Evolutionary conservation across 2,113 vertebrate genomes (phyloP).

Genomic region (Cyanoderma ruficeps): DNA sequence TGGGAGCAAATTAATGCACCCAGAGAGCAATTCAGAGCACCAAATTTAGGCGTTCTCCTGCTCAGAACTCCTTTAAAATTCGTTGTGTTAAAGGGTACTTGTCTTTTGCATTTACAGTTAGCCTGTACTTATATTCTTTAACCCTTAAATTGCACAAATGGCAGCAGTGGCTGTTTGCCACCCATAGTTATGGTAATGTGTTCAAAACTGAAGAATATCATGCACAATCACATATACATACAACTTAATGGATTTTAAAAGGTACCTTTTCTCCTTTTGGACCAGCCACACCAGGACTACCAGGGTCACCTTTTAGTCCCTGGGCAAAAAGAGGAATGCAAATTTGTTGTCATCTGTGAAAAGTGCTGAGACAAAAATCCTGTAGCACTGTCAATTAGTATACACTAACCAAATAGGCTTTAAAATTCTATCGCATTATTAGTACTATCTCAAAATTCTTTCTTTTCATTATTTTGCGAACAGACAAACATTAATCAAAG

Average conservation of each 20-base stretch:
- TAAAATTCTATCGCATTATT: not conserved
- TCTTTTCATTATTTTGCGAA: not conserved
- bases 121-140: not conserved
- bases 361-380: not conserved
- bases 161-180: not conserved
- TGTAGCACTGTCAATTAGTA: not conserved
- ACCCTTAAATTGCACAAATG: not conserved
- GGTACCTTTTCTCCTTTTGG: constrained; percentile 90
- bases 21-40: not conserved
- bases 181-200: fast-evolving
- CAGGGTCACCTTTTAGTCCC: constrained; percentile 88
- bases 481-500: not conserved
- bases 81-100: not conserved
- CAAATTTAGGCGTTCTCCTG: not conserved
- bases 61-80: not conserved
- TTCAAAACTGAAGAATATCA: not conserved
- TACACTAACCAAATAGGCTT: not conserved
- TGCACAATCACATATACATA: not conserved
- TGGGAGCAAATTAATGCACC: not conserved
- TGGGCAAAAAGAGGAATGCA: constrained; percentile 65
- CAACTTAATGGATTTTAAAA: not conserved
- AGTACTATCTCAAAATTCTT: not conserved
- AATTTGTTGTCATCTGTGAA: not conserved
- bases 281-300: constrained; percentile 77
- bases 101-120: not conserved